Base-by-base conservation (phyloP, 2,888 invertebrate genomes). In the Bombylius discolor region DNA sequence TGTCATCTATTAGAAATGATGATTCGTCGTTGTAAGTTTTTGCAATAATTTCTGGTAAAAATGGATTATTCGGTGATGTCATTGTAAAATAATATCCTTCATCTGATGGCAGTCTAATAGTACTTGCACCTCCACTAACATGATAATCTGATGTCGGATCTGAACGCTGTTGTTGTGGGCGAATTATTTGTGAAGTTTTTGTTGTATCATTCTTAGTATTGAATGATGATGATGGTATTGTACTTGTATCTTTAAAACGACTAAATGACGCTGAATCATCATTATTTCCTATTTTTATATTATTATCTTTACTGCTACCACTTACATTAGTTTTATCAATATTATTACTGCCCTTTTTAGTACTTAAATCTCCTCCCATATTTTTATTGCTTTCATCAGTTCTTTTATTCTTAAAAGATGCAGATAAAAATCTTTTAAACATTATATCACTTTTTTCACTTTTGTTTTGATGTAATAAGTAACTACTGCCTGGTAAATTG, bases 21-120 rank as follows among this genome's bases (percentile, higher is more conserved):
- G 31, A n/a, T 4, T 51, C 48, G 45, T 70, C 62, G 4, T 60
- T 59, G 59, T 71, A 72, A 34, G 67, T 68, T 45, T 70, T 66
- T 8, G 72, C 72, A 5, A 71, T 72, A 13, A 73, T 73, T 63
- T 73, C 72, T 42, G 72, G 72, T 51, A 73, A 58, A 58, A 73
- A 73, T 3, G 72, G 72, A 67, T 73, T 73, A 60, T 70, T 73
- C 11, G 72, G 72, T 2, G 72, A 73, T 9, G 72, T 70, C 33
- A 71, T 60, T 11, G 69, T 71, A 47, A 71, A 72, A 53, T 72
- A 71, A 56, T 70, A 72, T 54, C 45, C 46, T 33, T 54, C 45
- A 14, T 55, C 47, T 34, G 14, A 33, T 13, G 33, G 39, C n/a
- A 14, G 6, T 33, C 44, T 23, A 50, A 14, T 50, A n/a, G 49